Conservation (phyloP, 2,797 vertebrate species). For the Tapirus indicus region DNA sequence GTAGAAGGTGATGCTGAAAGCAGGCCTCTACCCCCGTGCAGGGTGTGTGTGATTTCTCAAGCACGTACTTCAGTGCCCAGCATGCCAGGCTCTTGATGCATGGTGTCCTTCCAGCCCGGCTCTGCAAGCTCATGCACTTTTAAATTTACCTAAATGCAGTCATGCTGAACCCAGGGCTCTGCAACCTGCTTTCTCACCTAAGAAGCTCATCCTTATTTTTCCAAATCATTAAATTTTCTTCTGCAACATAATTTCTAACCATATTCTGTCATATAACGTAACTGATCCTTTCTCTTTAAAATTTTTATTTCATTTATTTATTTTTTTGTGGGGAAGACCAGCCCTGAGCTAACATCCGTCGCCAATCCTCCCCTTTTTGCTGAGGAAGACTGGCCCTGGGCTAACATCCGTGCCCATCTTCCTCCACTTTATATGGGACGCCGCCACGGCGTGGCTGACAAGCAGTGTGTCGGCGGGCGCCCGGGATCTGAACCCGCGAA, state of each 20-base stretch:
- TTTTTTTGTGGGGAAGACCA: too few relatives aligned
- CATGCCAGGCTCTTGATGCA: accelerated
- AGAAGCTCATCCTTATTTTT: background rate
- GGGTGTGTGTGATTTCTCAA: accelerated
- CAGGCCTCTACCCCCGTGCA: accelerated
- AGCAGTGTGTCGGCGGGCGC: too few relatives aligned
- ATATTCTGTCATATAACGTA: accelerated
- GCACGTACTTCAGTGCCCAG: accelerated
- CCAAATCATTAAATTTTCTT: background rate
- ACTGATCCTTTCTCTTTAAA: accelerated
- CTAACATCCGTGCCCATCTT: too few relatives aligned
- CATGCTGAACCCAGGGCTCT: accelerated
- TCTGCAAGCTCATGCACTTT: accelerated
- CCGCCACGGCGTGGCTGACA: too few relatives aligned
- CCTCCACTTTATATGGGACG: too few relatives aligned
- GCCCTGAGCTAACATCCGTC: too few relatives aligned
- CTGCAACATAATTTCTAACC: too few relatives aligned
- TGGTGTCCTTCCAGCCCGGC: background rate
- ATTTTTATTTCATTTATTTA: too few relatives aligned
- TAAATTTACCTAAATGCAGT: accelerated
- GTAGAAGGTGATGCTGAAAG: accelerated
- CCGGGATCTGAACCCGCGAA: too few relatives aligned
- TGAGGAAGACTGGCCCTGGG: too few relatives aligned
- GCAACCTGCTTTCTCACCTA: accelerated
- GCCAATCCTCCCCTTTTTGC: too few relatives aligned